A percentile compares a stretch with the other conserved stretches of the same genome.
These are phyloP conservation scores for Mastigias papua DNA, from an alignment of 30 jellyfish, hydroid and myxozoan genomes.

Conservation along the genomic window DNA sequence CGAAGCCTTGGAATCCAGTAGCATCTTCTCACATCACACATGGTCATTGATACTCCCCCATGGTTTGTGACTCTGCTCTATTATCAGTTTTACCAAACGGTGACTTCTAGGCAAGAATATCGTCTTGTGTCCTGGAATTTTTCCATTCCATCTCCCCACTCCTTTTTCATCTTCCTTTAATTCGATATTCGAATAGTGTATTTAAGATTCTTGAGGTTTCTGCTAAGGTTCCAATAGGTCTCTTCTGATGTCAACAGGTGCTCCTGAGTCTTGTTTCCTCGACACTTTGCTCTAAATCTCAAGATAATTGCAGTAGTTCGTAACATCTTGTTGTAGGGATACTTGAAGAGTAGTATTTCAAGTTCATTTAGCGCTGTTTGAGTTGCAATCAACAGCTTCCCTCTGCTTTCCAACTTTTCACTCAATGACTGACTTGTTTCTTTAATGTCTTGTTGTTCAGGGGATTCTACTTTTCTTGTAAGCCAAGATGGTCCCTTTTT, in stretches of 20 bases:
- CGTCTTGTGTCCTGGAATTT: conserved; percentile 71
- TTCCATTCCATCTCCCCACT: conserved; percentile 68
- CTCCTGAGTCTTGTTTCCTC: conserved; percentile 38
- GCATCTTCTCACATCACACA: conserved; percentile 36
- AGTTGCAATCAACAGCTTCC: not conserved
- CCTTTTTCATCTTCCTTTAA: conserved; percentile 51
- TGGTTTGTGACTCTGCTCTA: conserved; percentile 64
- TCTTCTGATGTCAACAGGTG: conserved; percentile 54
- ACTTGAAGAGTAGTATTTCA: not conserved
- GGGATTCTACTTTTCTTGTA: conserved; percentile 18
- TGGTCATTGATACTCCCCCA: conserved; percentile 77
- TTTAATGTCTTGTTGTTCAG: conserved; percentile 14
- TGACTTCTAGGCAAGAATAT: conserved; percentile 67
- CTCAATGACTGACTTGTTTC: conserved; percentile 3
- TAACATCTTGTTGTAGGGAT: not conserved
- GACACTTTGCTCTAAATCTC: conserved; percentile 59
- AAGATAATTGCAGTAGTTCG: conserved; percentile 44
- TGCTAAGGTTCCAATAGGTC: conserved; percentile 55
- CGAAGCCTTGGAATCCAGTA: conserved; percentile 49
- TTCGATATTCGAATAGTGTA: conserved; percentile 27
- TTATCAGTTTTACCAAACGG: conserved; percentile 50
- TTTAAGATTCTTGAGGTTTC: conserved; percentile 61
- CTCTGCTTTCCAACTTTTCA: conserved; percentile 12
- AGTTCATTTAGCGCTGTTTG: conserved; percentile 7
- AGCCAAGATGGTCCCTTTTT: conserved; percentile 55